Evolutionary conservation across 2,113 vertebrate species (phyloP).

Genomic region (Isurus oxyrinchus): DNA sequence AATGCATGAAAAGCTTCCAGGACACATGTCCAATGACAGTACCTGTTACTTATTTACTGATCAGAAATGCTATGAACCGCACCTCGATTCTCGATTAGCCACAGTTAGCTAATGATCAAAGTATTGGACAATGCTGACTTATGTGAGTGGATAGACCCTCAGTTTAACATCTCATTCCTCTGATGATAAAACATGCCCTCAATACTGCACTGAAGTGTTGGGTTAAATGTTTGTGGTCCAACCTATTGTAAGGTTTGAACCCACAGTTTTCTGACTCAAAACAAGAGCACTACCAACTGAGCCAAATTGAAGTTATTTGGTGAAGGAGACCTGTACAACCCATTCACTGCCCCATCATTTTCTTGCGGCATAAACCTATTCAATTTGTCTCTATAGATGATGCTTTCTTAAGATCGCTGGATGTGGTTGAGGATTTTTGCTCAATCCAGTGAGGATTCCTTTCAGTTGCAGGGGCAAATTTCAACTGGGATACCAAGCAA

Average conservation of each 20-base stretch:
- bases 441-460: neutral
- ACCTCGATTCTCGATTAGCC: neutral
- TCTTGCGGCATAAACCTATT: neutral
- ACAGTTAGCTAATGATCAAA: neutral
- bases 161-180: neutral
- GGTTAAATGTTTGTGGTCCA: neutral
- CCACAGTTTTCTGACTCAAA: neutral
- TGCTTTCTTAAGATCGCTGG: neutral
- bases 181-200: neutral
- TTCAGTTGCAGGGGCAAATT: neutral
- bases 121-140: neutral
- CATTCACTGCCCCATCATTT: neutral
- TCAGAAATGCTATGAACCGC: neutral
- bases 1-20: neutral
- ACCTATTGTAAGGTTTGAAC: neutral
- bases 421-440: neutral
- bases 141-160: neutral
- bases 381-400: neutral
- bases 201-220: neutral
- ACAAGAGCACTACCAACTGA: neutral
- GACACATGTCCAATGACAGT: neutral
- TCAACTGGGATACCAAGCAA: neutral
- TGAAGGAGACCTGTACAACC: neutral
- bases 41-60: neutral
- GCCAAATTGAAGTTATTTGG: neutral